phyloP scores from a whole-genome alignment of 2,797 vertebrate species.

The Tarsius wallacei region DNA sequence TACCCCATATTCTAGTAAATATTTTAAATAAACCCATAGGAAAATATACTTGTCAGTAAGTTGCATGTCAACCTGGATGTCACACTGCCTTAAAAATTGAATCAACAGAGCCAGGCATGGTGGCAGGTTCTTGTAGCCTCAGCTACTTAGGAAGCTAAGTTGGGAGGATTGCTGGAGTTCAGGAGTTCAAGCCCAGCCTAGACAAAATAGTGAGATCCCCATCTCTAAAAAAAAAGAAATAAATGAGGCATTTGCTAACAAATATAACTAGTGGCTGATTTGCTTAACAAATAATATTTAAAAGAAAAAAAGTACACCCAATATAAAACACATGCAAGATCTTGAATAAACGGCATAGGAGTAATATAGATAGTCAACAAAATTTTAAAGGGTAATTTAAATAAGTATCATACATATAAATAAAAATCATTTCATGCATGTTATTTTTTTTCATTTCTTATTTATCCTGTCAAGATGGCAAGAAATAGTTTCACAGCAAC shows the following conservation, averaged over 20 bases:
- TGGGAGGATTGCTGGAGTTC: neutral
- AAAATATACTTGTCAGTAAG: neutral
- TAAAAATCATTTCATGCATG: neutral
- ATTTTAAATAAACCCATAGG: neutral
- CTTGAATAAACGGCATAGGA: neutral
- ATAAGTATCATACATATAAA: neutral
- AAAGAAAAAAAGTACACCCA: neutral
- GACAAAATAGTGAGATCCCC: neutral
- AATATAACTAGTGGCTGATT: neutral
- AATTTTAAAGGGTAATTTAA: neutral
- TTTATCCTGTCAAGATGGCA: neutral
- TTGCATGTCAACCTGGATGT: neutral
- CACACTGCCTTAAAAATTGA: conserved; percentile 18
- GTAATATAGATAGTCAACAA: neutral
- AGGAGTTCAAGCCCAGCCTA: neutral
- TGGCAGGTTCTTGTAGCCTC: neutral
- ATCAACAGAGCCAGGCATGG: neutral
- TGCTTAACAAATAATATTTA: neutral
- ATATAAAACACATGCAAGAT: neutral
- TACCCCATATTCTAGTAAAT: neutral
- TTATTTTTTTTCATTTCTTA: neutral
- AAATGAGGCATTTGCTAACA: neutral
- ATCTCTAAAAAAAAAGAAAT: neutral
- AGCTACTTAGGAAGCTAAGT: neutral
- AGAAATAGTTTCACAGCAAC: neutral